Base-by-base conservation (phyloP, 2,888 invertebrate species). In the Lasioglossum leucozonium region DNA sequence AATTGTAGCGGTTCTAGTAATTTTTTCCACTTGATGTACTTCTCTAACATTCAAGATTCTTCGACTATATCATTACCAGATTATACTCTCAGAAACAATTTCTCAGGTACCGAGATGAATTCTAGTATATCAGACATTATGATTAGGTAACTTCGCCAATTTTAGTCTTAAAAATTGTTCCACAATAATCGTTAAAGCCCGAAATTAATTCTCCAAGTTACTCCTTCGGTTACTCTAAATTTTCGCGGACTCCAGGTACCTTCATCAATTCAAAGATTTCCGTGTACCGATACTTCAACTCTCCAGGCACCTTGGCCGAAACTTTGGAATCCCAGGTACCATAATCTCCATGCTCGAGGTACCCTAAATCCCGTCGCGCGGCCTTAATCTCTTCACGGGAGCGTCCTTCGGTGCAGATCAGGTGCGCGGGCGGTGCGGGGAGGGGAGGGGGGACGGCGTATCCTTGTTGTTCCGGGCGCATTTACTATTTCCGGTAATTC, bases 401-500 rank as follows among this genome's bases (percentile, higher is more conserved):
- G 6, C 51, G 51, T 51, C n/a, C 51, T 51, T 10, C 51, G 3
- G 51, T 16, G 30, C 62, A 30, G 16, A 62, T 62, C 30, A 62
- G 62, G 62, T 62, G 62, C 16, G 30, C 13, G 62, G 13, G n/a
- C n/a, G n/a, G n/a, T n/a, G n/a, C n/a, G n/a, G n/a, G n/a, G n/a
- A n/a, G n/a, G n/a, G n/a, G n/a, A n/a, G n/a, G n/a, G 58, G 58
- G 62, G 13, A 6, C 18, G 65, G 22, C 18, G 65, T 30, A 10
- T 65, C 65, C 30, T 30, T 30, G 65, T 65, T 34, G 65, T 18
- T 34, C 65, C 34, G 30, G 18, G 34, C 34, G 22, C 65, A 65
- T 65, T 65, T 65, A 65, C 65, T 34, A 65, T 65, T 65, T 65
- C 65, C 34, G 34, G 65, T 65, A 65, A 65, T 65, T 65, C 65